Evolutionary conservation across 2,113 vertebrate species (phyloP), one percentile per base, ranked within the genome.

Genomic region (Montifringilla adamsi): DNA sequence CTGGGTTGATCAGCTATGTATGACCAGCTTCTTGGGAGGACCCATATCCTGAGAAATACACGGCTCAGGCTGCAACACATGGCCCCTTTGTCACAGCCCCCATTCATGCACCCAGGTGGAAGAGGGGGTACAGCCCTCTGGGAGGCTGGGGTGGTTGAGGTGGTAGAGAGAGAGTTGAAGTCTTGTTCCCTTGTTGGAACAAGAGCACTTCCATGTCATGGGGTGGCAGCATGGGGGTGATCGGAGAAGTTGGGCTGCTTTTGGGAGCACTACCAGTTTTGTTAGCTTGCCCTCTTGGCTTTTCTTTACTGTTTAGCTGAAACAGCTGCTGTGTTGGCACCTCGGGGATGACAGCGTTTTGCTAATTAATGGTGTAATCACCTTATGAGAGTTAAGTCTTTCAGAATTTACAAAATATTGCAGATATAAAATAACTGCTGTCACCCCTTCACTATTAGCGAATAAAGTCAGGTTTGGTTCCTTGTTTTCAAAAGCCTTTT

Each of bases 401-500:
- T 66, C 13, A 73, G 56, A 86, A 85, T 91, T 86, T 47, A 17
- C 78, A 70, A 50, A 90, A 62, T 90, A 46, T 27, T 89, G 22
- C 20, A 35, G 30, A 15, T 85, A 18, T 3, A 73, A 92, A 90
- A 69, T 91, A 74, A 46, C 2, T 16, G 28, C 63, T 67, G 74
- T 85, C 55, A 63, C 31, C 30, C 11, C 39, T 77, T 35, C 11
- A 10, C 70, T 93, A 4, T 44, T 59, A 81, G 55, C 1, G 0
- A 75, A 21, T 87, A 80, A 68, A 67, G 53, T 49, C 73, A 64
- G 30, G 16, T 84, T 89, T 81, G 39, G 50, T 76, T 83, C 75
- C 63, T 52, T 91, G 63, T 77, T 95, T 94, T 66, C 70, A 66
- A 85, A 79, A 94, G 59, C 15, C 37, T 90, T 90, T 63, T 80